These are phyloP conservation scores for Hetaerina americana DNA, from an alignment of 1,140 invertebrate genomes.

Conservation along the genomic window DNA sequence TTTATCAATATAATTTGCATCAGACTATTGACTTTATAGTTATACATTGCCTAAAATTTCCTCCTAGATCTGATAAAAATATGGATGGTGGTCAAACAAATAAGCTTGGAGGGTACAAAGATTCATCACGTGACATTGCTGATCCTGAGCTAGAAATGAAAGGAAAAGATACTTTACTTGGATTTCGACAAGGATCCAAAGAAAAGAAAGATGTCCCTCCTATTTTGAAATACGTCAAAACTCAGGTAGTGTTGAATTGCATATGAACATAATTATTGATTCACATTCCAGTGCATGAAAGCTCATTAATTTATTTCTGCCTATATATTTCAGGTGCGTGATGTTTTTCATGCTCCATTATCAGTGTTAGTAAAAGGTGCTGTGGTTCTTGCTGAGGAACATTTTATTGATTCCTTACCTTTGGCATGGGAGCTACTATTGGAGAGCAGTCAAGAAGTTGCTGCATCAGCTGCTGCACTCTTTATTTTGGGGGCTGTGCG, in stretches of 20 bases:
- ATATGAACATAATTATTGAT: not conserved
- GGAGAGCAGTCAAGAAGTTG: constrained; percentile 63
- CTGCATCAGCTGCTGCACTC: constrained; percentile 68
- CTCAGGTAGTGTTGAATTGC: constrained; percentile 42
- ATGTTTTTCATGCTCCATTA: constrained; percentile 80
- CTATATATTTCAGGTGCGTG: constrained; percentile 43
- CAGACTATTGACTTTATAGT: constrained; percentile 8
- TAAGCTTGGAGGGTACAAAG: constrained; percentile 25
- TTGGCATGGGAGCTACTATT: constrained; percentile 90
- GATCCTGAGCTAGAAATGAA: constrained; percentile 24
- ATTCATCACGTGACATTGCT: constrained; percentile 31
- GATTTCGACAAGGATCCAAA: constrained; percentile 5
- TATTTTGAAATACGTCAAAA: constrained; percentile 76
- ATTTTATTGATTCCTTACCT: constrained; percentile 74
- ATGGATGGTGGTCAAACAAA: constrained; percentile 33
- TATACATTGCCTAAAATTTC: not conserved
- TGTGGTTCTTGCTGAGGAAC: constrained; percentile 74
- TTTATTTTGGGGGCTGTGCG: constrained; percentile 88
- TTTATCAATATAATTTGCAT: constrained; percentile 9
- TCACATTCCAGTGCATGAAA: not conserved
- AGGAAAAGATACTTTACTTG: constrained; percentile 17
- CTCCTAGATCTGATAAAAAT: constrained; percentile 37
- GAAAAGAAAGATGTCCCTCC: constrained; percentile 43
- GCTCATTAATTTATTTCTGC: not conserved
- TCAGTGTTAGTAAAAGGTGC: constrained; percentile 84